A percentile compares a stretch with the other conserved stretches of the same genome.
Evolutionary conservation across 1,140 invertebrate species (phyloP).

Genomic region (Cotesia vestalis): DNA sequence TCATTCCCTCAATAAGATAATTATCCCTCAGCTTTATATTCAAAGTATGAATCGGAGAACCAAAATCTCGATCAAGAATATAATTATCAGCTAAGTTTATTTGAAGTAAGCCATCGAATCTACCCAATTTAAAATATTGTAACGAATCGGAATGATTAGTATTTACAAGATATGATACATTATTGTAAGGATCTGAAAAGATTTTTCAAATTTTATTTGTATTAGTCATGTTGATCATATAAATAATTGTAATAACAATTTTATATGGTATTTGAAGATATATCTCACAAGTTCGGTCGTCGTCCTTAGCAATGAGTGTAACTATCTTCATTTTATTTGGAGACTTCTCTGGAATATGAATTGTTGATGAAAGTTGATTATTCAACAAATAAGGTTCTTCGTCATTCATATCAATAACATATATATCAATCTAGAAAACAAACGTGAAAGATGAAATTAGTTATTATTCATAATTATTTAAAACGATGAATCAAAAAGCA

Average conservation of each 20-base stretch:
- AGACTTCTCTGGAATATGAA: constrained; percentile 38
- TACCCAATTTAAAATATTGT: constrained; percentile 63
- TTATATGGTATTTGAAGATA: background rate
- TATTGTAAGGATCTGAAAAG: constrained; percentile 43
- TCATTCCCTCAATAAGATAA: constrained; percentile 59
- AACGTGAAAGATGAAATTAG: background rate
- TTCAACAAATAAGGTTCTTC: constrained; percentile 26
- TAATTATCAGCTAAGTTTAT: constrained; percentile 60
- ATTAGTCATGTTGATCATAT: constrained; percentile 14
- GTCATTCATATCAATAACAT: constrained; percentile 39
- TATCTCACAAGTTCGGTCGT: constrained; percentile 61
- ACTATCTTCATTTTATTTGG: constrained; percentile 58
- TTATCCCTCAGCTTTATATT: constrained; percentile 66
- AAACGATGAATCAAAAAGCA: background rate
- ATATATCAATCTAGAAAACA: constrained; percentile 32
- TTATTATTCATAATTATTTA: background rate
- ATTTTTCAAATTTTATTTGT: background rate
- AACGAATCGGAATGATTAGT: constrained; percentile 54
- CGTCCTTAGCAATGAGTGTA: constrained; percentile 57
- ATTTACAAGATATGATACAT: constrained; percentile 44
- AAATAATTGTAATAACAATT: background rate
- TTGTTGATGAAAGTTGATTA: constrained; percentile 33
- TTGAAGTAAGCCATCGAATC: constrained; percentile 55
- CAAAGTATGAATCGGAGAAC: constrained; percentile 57
- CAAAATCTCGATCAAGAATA: constrained; percentile 64